Evolutionary conservation across 2,888 invertebrate species (phyloP).

Genomic region (Buathra laborator): DNA sequence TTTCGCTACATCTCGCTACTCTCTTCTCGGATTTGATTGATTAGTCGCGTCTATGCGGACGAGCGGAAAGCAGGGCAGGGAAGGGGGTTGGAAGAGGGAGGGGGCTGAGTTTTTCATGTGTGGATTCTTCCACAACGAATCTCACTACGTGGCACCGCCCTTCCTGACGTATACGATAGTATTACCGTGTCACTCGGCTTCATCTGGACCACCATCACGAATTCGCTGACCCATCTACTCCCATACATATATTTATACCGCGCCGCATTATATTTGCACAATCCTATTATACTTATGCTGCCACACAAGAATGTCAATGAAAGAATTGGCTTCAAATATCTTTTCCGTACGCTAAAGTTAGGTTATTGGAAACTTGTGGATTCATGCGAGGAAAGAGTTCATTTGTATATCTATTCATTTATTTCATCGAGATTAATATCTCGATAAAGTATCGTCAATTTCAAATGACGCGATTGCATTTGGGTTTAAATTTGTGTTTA

Average conservation of each 20-base stretch:
- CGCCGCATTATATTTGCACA: constrained; percentile 46
- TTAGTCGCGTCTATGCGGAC: constrained; percentile 71
- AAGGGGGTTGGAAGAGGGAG: no score
- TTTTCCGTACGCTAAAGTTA: not conserved
- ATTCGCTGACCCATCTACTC: constrained; percentile 63
- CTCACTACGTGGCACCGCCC: constrained; percentile 3
- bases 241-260: constrained; percentile 60
- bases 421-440: not conserved
- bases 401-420: not conserved
- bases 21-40: constrained; percentile 80
- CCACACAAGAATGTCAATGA: not conserved
- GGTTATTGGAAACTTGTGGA: not conserved
- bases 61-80: constrained; percentile 47
- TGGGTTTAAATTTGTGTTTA: no score
- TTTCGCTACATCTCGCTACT: constrained; percentile 68
- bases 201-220: constrained; percentile 53
- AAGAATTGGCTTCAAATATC: constrained; percentile 6
- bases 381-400: not conserved
- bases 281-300: constrained; percentile 54
- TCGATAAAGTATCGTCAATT: not conserved
- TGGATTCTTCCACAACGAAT: constrained; percentile 39
- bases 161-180: constrained; percentile 48
- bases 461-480: not conserved
- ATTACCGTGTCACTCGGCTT: constrained; percentile 59
- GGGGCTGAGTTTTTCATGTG: constrained; percentile 20